A percentile compares a stretch with the other conserved stretches of the same genome.
phyloP scores from a whole-genome alignment of 1,140 invertebrate species.

The Temnothorax curvispinosus region DNA sequence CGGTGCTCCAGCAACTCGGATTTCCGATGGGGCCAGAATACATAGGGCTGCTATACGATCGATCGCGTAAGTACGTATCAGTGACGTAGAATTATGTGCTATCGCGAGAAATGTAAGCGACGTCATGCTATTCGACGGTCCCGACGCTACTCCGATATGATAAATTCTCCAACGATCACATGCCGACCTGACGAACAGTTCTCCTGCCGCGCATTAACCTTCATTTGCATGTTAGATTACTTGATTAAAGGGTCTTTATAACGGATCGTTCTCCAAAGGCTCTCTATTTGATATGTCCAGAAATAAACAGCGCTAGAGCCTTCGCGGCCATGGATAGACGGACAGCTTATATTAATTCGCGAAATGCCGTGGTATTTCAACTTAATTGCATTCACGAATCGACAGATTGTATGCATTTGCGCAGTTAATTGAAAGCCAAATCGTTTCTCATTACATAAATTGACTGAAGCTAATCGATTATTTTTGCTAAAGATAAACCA shows the following conservation, averaged over 20 bases:
- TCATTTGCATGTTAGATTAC: conserved; percentile 15
- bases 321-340: too few relatives aligned
- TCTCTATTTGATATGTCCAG: neutral
- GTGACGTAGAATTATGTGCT: conserved; percentile 54
- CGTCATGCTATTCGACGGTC: neutral
- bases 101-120: conserved; percentile 24
- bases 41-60: conserved; percentile 59
- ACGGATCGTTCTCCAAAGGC: neutral
- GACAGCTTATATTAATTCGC: conserved; percentile 29
- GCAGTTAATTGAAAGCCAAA: neutral
- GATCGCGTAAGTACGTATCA: conserved; percentile 39
- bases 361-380: conserved; percentile 17
- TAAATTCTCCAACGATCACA: conserved; percentile 2
- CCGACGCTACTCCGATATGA: conserved; percentile 23
- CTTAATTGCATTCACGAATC: conserved; percentile 19
- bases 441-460: neutral
- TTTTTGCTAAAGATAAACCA: neutral
- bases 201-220: conserved; percentile 14
- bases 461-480: neutral
- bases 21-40: conserved; percentile 38
- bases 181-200: neutral
- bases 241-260: neutral
- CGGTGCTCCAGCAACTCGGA: conserved; percentile 38
- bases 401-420: neutral
- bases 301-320: neutral